Percentiles rank a stretch among this genome's conserved stretches.
These are phyloP conservation scores for Liposcelis brunnea DNA, from an alignment of 2,888 invertebrate species.

Conservation along the genomic window DNA sequence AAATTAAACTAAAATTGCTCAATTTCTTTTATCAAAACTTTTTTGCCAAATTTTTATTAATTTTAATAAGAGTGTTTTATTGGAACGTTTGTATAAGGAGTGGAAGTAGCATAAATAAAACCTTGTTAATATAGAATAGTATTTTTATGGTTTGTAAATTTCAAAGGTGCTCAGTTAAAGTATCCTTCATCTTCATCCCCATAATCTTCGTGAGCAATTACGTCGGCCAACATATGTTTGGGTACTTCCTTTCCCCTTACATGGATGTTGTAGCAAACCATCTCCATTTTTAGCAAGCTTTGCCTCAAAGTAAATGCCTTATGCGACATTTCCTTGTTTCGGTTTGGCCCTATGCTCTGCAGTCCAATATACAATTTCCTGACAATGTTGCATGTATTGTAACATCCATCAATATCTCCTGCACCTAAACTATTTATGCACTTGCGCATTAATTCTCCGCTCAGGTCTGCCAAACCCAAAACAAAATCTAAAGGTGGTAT, in stretches of 20 bases:
- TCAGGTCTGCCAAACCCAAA: constrained; percentile 69
- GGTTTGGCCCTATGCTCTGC: constrained; percentile 12
- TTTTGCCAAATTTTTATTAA: too few relatives aligned
- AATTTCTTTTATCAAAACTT: too few relatives aligned
- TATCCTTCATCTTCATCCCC: constrained; percentile 34
- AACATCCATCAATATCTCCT: constrained; percentile 56
- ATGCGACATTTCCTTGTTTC: constrained; percentile 44
- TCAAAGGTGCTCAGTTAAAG: too few relatives aligned
- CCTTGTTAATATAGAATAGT: too few relatives aligned
- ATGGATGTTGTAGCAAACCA: constrained; percentile 61
- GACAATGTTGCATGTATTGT: constrained; percentile 52
- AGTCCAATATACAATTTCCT: constrained; percentile 36
- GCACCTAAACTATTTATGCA: constrained; percentile 66
- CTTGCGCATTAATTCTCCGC: constrained; percentile 79
- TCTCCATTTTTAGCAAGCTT: constrained; percentile 68
- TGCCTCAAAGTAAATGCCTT: constrained; percentile 55
- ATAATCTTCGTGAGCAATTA: constrained; percentile 24
- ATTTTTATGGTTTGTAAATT: too few relatives aligned
- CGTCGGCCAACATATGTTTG: constrained; percentile 42
- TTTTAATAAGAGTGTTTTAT: too few relatives aligned
- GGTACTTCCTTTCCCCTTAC: constrained; percentile 69
- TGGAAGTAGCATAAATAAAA: too few relatives aligned
- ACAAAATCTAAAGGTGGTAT: constrained; percentile 39
- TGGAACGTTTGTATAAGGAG: too few relatives aligned
- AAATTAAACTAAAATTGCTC: too few relatives aligned